Percentiles rank a stretch among this genome's conserved stretches.
These are phyloP conservation scores for Aselliscus stoliczkanus DNA, from an alignment of 2,797 vertebrate genomes.

Conservation along the genomic window DNA sequence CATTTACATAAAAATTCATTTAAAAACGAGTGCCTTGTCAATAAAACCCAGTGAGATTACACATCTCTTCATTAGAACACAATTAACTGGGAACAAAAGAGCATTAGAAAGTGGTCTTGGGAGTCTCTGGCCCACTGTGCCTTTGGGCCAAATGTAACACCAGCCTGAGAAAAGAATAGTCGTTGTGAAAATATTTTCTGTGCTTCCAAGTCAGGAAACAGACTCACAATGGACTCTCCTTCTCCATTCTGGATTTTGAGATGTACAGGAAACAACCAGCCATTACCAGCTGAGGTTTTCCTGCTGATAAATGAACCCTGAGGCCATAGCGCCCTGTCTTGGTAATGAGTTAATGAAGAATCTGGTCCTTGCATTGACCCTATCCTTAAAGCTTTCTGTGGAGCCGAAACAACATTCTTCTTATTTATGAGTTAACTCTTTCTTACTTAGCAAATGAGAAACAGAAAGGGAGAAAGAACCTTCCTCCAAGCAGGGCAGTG, in stretches of 20 bases:
- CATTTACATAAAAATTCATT: conserved; percentile 58
- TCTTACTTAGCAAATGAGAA: neutral
- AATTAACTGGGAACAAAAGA: conserved; percentile 58
- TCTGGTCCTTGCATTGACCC: conserved; percentile 40
- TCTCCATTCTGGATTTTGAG: conserved; percentile 65
- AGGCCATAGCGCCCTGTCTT: conserved; percentile 59
- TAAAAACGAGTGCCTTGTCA: conserved; percentile 56
- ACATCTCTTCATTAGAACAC: neutral
- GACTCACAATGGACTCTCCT: conserved; percentile 67
- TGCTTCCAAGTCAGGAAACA: conserved; percentile 75
- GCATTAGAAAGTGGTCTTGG: neutral
- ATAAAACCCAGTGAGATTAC: conserved; percentile 52
- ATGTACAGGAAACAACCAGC: conserved; percentile 77
- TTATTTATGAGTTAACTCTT: conserved; percentile 56
- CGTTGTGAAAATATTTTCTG: conserved; percentile 77
- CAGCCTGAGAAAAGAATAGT: conserved; percentile 65
- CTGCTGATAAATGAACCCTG: conserved; percentile 75
- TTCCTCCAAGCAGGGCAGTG: neutral
- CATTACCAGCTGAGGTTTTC: conserved; percentile 76
- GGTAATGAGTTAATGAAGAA: conserved; percentile 60
- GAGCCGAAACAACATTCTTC: conserved; percentile 33
- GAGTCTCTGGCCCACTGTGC: neutral
- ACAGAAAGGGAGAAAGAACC: neutral
- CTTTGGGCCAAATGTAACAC: conserved; percentile 46
- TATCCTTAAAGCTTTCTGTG: conserved; percentile 56